phyloP scores from a whole-genome alignment of 2,113 vertebrate species.

The Myiagra hebetior region DNA sequence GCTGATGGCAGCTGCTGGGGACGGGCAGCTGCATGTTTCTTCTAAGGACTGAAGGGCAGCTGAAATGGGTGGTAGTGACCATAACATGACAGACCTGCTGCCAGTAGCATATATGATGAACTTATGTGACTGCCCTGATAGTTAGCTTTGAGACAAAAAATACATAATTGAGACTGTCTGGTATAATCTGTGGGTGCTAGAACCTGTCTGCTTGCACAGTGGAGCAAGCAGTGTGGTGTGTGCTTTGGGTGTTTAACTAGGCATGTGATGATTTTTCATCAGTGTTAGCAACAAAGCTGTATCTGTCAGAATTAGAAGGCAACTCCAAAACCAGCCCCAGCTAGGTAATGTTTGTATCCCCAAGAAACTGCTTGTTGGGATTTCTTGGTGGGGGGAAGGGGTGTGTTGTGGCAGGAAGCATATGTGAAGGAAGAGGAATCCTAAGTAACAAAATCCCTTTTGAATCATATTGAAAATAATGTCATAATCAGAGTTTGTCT shows the following conservation, averaged over 20 bases:
- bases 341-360: neutral
- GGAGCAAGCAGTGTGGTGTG: neutral
- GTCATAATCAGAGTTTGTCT: neutral
- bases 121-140: neutral
- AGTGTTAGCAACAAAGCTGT: neutral
- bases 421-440: accelerated
- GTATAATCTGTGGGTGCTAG: neutral
- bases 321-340: neutral
- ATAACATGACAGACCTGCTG: neutral
- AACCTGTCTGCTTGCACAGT: neutral
- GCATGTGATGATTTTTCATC: neutral
- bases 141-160: neutral
- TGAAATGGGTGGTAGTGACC: neutral
- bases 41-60: neutral
- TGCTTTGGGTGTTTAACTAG: constrained; percentile 5
- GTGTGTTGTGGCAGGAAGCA: accelerated
- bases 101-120: neutral
- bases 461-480: neutral
- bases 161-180: neutral
- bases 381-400: neutral
- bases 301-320: neutral
- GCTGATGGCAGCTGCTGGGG: neutral
- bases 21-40: neutral
- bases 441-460: neutral
- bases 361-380: neutral